Evolutionary conservation across 2,888 invertebrate genomes (phyloP).

Genomic region (Chydorus sphaericus): DNA sequence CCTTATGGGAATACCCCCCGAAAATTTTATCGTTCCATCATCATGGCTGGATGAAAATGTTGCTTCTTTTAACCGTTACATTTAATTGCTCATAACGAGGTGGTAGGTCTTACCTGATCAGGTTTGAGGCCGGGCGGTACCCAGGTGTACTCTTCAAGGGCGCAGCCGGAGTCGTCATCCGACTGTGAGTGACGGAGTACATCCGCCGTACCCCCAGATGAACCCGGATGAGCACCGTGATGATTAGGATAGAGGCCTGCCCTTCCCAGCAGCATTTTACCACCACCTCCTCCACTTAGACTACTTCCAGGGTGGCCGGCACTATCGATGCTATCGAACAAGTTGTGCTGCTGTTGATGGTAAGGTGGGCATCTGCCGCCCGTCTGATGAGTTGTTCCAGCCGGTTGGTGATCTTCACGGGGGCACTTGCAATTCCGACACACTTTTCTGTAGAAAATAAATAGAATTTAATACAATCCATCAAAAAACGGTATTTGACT

Average conservation of each 20-base stretch:
- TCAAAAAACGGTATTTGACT: background rate
- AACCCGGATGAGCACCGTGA: constrained; percentile 8
- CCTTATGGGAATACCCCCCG: no score
- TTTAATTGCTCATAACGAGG: no score
- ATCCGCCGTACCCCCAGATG: constrained; percentile 25
- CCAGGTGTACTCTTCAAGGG: constrained; percentile 96
- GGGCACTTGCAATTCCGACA: constrained; percentile 67
- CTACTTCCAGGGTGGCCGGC: no score
- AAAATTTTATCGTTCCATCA: no score
- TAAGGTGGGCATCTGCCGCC: background rate
- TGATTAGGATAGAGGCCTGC: constrained; percentile 17
- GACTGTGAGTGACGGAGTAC: constrained; percentile 80
- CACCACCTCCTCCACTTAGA: no score
- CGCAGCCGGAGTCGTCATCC: constrained; percentile 95
- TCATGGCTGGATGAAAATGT: no score
- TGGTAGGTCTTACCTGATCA: constrained; percentile 67
- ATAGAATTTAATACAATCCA: background rate
- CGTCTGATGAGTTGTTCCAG: constrained; percentile 21
- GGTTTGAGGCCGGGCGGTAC: constrained; percentile 90
- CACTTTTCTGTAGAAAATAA: constrained; percentile 52
- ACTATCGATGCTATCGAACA: no score
- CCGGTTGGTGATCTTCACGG: constrained; percentile 32
- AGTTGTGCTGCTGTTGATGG: constrained; percentile 30
- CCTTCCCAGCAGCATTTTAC: no score
- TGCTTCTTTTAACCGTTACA: no score